Conservation (phyloP, 2,797 vertebrate genomes). For the Danio jaintianensis region DNA sequence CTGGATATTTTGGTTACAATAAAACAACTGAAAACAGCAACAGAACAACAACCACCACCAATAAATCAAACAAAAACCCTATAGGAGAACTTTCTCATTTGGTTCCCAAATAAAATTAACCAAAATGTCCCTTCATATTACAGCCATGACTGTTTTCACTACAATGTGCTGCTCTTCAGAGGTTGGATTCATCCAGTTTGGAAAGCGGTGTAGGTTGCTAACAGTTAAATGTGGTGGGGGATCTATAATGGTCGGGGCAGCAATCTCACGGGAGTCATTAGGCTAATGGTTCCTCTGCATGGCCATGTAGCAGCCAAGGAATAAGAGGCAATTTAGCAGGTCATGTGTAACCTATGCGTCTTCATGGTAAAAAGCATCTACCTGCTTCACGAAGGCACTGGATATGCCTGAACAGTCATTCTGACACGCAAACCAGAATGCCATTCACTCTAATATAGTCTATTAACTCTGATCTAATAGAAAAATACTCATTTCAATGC, state of each 20-base stretch:
- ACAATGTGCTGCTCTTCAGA: too few relatives aligned
- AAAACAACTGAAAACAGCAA: too few relatives aligned
- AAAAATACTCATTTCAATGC: neutral
- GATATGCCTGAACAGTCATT: neutral
- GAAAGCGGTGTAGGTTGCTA: neutral
- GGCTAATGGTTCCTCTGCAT: neutral
- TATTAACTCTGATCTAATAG: neutral
- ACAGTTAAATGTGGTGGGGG: neutral
- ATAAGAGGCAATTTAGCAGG: neutral
- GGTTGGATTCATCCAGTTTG: too few relatives aligned
- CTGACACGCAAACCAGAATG: neutral
- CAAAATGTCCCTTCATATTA: too few relatives aligned
- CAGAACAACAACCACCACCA: too few relatives aligned
- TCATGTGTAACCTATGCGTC: neutral
- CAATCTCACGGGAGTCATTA: conserved; percentile 14
- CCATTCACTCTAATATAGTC: neutral
- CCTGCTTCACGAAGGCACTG: neutral
- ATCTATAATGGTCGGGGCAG: neutral
- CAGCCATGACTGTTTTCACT: too few relatives aligned
- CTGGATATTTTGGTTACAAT: too few relatives aligned
- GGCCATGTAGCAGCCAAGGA: neutral
- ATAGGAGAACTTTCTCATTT: too few relatives aligned
- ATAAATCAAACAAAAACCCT: too few relatives aligned
- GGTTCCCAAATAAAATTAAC: too few relatives aligned
- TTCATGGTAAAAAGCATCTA: neutral